Conservation (phyloP, 2,797 vertebrate genomes). For the Gastrophryne carolinensis region DNA sequence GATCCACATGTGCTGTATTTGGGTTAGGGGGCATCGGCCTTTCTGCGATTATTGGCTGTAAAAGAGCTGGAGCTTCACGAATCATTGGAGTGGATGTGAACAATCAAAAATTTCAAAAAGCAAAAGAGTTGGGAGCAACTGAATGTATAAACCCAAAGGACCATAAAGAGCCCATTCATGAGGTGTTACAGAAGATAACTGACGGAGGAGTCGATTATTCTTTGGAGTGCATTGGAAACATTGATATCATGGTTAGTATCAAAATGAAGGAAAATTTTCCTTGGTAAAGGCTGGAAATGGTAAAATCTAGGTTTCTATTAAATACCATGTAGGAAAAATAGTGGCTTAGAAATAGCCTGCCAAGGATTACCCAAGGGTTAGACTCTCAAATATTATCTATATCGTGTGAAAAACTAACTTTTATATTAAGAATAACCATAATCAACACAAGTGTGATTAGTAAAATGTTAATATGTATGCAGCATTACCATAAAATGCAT, state of each 20-base stretch:
- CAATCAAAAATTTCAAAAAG: constrained; percentile 76
- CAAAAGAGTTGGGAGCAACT: constrained; percentile 80
- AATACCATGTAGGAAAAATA: too few species aligned
- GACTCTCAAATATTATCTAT: too few species aligned
- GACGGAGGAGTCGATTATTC: constrained; percentile 84
- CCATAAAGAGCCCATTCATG: constrained; percentile 76
- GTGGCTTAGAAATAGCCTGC: too few species aligned
- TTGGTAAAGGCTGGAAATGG: too few species aligned
- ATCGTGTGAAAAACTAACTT: too few species aligned
- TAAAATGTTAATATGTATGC: too few species aligned
- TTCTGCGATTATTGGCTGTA: constrained; percentile 82
- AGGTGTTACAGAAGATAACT: constrained; percentile 82
- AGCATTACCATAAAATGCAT: too few species aligned
- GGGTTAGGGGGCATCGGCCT: constrained; percentile 85
- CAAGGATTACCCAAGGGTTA: too few species aligned
- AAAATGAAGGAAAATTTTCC: too few species aligned
- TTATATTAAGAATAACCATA: too few species aligned
- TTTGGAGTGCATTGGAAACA: constrained; percentile 82
- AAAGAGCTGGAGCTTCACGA: constrained; percentile 75
- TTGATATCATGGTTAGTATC: constrained; percentile 76
- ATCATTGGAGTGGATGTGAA: constrained; percentile 85
- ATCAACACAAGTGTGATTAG: too few species aligned
- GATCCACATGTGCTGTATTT: constrained; percentile 83
- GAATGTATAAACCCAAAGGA: constrained; percentile 81
- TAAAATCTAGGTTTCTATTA: too few species aligned